These are phyloP conservation scores for Hyles vespertilio DNA, from an alignment of 1,140 invertebrate genomes.

Conservation along the genomic window DNA sequence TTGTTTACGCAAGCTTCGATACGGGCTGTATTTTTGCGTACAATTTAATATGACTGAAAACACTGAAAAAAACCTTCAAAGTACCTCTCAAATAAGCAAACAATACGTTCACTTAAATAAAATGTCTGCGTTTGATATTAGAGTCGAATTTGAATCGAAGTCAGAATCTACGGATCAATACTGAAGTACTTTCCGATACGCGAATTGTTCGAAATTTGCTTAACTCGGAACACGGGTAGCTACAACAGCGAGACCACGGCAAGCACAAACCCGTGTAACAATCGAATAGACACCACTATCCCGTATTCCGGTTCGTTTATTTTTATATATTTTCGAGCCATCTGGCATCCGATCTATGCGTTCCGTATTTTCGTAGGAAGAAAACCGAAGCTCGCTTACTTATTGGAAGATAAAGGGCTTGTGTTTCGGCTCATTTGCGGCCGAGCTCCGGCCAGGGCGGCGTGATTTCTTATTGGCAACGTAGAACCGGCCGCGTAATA, in stretches of 20 bases:
- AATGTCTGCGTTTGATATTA: no score
- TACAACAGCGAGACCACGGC: slow-evolving; percentile 5
- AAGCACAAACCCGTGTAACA: slow-evolving; percentile 50
- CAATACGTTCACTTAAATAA: no score
- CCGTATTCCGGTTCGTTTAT: slow-evolving; percentile 54
- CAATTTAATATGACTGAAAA: no score
- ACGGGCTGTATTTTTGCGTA: no score
- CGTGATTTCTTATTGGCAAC: slow-evolving; percentile 59
- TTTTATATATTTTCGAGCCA: slow-evolving; percentile 60
- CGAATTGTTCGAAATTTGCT: no score
- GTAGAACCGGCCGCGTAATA: slow-evolving; percentile 38
- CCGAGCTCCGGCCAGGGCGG: slow-evolving; percentile 44
- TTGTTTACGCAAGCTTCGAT: no score
- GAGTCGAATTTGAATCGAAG: slow-evolving; percentile 2
- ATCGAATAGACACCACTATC: slow-evolving; percentile 45
- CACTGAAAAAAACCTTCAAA: no score
- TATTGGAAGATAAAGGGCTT: slow-evolving; percentile 66
- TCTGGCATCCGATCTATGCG: slow-evolving; percentile 41
- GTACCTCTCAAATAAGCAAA: slow-evolving; percentile 25
- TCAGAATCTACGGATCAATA: slow-evolving; percentile 11
- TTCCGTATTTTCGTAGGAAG: slow-evolving; percentile 34
- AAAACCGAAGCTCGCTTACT: slow-evolving; percentile 51
- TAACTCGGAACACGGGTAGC: neutral
- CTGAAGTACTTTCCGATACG: no score
- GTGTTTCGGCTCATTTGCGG: slow-evolving; percentile 68